A percentile compares a stretch with the other conserved stretches of the same genome.
phyloP scores from a whole-genome alignment of 2,888 invertebrate species.

The Chaitophorus viminalis region DNA sequence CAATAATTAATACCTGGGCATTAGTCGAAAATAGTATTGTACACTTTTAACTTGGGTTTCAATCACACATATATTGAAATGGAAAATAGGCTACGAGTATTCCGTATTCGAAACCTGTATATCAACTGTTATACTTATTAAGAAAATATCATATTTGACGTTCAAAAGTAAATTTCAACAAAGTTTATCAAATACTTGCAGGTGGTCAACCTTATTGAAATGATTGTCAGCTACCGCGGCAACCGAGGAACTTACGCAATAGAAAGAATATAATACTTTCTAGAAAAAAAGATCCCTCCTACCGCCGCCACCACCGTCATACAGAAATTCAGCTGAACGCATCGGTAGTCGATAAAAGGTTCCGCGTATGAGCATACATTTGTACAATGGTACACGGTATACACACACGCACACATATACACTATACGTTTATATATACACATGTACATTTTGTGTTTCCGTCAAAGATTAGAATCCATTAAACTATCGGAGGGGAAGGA shows the following conservation, averaged over 20 bases:
- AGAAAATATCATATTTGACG: not conserved
- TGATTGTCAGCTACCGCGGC: not conserved
- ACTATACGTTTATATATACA: not conserved
- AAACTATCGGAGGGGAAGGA: not conserved
- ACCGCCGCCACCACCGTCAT: not conserved
- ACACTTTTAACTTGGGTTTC: not conserved
- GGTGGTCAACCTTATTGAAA: conserved; percentile 34
- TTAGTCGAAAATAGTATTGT: not conserved
- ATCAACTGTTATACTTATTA: not conserved
- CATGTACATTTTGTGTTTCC: conserved; percentile 26
- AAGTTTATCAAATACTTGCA: conserved; percentile 36
- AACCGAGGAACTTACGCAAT: not conserved
- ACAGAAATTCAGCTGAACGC: not conserved
- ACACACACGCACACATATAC: no score
- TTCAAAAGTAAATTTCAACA: not conserved
- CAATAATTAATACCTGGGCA: not conserved
- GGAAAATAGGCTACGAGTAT: not conserved
- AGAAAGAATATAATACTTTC: not conserved
- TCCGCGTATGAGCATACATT: not conserved
- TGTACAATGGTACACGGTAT: not conserved
- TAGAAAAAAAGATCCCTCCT: not conserved
- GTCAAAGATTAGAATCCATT: conserved; percentile 33
- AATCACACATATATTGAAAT: not conserved
- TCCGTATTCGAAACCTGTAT: not conserved
- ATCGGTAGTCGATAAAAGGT: conserved; percentile 26